phyloP scores from a whole-genome alignment of 2,888 invertebrate genomes.

The Girardia tigrina region DNA sequence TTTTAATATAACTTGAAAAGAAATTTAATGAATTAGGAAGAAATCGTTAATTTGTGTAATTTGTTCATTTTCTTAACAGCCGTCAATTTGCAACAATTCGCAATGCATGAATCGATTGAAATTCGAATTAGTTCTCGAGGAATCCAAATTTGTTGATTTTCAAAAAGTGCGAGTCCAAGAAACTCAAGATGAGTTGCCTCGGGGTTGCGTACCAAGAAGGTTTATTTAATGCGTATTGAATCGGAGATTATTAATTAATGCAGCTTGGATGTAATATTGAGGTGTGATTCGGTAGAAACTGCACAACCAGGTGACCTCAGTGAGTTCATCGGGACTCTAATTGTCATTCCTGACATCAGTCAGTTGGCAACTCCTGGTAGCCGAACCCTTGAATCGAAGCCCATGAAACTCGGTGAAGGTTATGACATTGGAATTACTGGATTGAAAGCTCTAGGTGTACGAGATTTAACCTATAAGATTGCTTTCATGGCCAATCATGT shows the following conservation, averaged over 20 bases:
- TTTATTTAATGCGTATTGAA: slow-evolving; percentile 39
- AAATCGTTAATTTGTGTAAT: not conserved
- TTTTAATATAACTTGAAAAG: too few relatives aligned
- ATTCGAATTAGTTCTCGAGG: slow-evolving; percentile 78
- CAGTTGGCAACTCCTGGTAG: slow-evolving; percentile 65
- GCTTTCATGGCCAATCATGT: slow-evolving; percentile 87
- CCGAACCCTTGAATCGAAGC: slow-evolving; percentile 30
- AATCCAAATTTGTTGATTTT: slow-evolving; percentile 87
- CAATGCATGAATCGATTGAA: slow-evolving; percentile 78
- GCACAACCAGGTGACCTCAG: slow-evolving; percentile 75
- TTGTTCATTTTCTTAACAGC: slow-evolving; percentile 54
- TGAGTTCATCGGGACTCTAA: slow-evolving; percentile 83
- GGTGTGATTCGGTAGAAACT: slow-evolving; percentile 86
- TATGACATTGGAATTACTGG: slow-evolving; percentile 52
- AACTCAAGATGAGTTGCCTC: slow-evolving; percentile 83
- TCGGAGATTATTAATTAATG: slow-evolving; percentile 36
- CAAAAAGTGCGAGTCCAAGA: slow-evolving; percentile 95
- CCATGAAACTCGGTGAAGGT: not conserved
- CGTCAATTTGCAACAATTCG: slow-evolving; percentile 86
- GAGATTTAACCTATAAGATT: slow-evolving; percentile 71
- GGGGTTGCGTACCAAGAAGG: slow-evolving; percentile 89
- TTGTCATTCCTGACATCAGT: slow-evolving; percentile 90
- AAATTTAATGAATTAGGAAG: too few relatives aligned
- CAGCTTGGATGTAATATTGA: slow-evolving; percentile 73
- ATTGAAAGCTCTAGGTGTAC: slow-evolving; percentile 67